Percentiles rank a stretch among this genome's conserved stretches.
Evolutionary conservation across 2,113 vertebrate species (phyloP).

Genomic region (Emydocephalus ijimae): DNA sequence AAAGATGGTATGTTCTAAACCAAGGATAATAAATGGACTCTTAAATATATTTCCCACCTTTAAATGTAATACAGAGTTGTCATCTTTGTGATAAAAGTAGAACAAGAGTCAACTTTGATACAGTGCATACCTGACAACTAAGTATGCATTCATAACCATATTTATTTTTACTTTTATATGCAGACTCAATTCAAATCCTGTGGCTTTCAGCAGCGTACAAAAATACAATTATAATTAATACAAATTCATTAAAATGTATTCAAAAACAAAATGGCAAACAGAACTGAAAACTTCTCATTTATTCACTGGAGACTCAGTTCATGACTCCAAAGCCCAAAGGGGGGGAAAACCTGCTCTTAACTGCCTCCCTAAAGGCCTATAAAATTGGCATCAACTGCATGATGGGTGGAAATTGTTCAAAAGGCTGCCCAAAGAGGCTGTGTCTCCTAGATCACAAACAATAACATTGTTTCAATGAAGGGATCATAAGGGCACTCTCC

Average conservation of each 20-base stretch:
- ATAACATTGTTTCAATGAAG: background rate
- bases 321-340: background rate
- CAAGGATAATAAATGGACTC: background rate
- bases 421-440: background rate
- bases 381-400: background rate
- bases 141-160: background rate
- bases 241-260: background rate
- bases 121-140: background rate
- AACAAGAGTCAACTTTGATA: background rate
- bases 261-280: background rate
- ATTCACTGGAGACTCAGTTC: background rate
- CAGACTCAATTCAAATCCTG: background rate
- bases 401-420: background rate
- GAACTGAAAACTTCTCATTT: background rate
- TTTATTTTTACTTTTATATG: background rate
- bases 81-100: background rate
- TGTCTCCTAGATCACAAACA: background rate
- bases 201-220: background rate
- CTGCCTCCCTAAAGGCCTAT: background rate
- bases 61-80: background rate
- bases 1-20: constrained; percentile 74
- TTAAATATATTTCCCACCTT: background rate
- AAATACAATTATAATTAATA: background rate
- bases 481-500: background rate
- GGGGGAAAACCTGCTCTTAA: background rate